Base-by-base conservation (phyloP, 2,113 vertebrate genomes). In the Malurus elegans region DNA sequence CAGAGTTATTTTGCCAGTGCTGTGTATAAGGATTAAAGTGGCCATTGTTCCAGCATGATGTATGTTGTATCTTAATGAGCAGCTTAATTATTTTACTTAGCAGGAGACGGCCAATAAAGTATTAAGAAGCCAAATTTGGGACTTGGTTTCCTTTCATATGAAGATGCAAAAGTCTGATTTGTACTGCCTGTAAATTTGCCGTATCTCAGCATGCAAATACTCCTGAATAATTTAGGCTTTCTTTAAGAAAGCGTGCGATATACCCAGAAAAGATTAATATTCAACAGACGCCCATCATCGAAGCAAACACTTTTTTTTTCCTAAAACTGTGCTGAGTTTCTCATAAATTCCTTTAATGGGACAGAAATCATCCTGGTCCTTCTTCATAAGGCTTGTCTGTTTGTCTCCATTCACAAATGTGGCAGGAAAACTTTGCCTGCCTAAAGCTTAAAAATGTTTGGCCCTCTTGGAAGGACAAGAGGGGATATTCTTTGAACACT, bases 211-310 rank as follows among this genome's bases (percentile, higher is more conserved):
- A 71, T 90, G 87, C 74, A 94, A 90, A 92, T 74, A 70, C 56
- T 93, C 60, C 69, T 96, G 93, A 94, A 94, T 96, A 95, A 92
- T 94, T 96, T 73, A 92, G 56, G 51, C 65, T 94, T 88, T 75
- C 65, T 72, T 90, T 84, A 93, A 90, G 86, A 76, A 93, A 92
- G 56, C 11, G 8, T 91, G 67, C 0, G 0, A 93, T 90, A 80
- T 51, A 86, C 67, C 38, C 86, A 58, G 92, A 40, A 93, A 94
- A 66, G 34, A 92, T 96, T 96, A 96, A 88, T 91, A 95, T 93
- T 93, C 88, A 96, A 71, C 71, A 95, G 88, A 90, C 10, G 1
- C 93, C 92, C 79, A 80, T 96, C 92, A 92, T 82, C 92, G 83
- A 36, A 80, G 82, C n/a, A 83, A 95, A 88, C 56, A 32, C n/a